Conservation (phyloP, 2,113 vertebrate species). For the Xenotilapia leptura region DNA sequence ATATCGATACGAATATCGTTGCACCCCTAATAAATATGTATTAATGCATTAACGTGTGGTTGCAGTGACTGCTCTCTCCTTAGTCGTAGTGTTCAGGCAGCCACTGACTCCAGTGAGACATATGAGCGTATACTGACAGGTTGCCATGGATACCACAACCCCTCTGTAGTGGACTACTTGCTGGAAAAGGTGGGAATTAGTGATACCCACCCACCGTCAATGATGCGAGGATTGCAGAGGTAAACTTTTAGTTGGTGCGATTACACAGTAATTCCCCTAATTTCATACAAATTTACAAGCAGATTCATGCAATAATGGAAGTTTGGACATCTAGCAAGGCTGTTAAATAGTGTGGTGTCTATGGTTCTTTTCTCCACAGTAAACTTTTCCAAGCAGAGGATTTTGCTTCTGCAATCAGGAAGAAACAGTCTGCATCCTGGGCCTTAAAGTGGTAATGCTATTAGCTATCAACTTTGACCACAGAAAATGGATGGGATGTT, state of each 20-base stretch:
- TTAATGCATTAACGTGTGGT: background rate
- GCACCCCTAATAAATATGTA: background rate
- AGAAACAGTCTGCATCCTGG: conserved; percentile 93
- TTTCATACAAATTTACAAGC: background rate
- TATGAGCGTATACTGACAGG: conserved; percentile 81
- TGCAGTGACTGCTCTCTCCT: background rate
- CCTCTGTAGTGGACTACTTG: conserved; percentile 88
- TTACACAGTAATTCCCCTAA: background rate
- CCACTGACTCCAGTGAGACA: conserved; percentile 73
- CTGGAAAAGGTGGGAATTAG: conserved; percentile 85
- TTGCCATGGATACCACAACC: conserved; percentile 90
- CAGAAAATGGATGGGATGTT: background rate
- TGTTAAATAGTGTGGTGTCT: background rate
- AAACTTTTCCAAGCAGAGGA: conserved; percentile 89
- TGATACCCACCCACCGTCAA: conserved; percentile 86
- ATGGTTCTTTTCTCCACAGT: conserved; percentile 57
- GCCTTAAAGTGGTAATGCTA: conserved; percentile 87
- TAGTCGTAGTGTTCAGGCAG: conserved; percentile 79
- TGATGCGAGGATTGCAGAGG: conserved; percentile 96
- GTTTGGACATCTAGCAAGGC: background rate
- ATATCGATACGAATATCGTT: too few relatives aligned
- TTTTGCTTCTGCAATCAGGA: conserved; percentile 85
- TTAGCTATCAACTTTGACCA: background rate
- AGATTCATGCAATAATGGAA: background rate
- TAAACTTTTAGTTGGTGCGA: conserved; percentile 37